Base-by-base conservation (phyloP, 2,888 invertebrate genomes). In the Drosophila helvetica region DNA sequence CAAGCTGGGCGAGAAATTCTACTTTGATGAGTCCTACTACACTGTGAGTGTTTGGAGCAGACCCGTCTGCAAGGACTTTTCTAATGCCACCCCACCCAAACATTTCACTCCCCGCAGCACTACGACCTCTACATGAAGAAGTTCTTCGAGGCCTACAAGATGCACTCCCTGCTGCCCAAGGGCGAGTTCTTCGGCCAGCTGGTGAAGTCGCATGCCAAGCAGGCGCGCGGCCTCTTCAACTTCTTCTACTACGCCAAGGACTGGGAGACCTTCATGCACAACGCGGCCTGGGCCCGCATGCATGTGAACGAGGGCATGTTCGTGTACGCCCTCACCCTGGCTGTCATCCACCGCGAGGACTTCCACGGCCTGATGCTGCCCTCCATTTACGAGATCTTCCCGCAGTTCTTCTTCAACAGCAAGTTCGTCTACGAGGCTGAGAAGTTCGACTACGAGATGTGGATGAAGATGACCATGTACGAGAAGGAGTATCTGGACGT, bases 351-450 rank as follows among this genome's bases (percentile, higher is more conserved):
- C 79, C 94, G 95, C 38, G 91, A 91, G 8, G 95, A 96, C 74
- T 94, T 94, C 63, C 93, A 94, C 81, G 94, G 94, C 27, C 91
- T 96, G 59, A 92, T 94, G 46, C 91, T 96, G 10, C 96, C 96
- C 17, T 94, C 96, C 54, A 93, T 94, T 60, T 95, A 96, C 86
- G 96, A 96, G 91, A 93, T 96, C 72, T 93, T 94, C 90, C 96
- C 96, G 0, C 94, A 95, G 77, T 94, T 93, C 91, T 96, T 95
- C 93, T 93, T 95, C 90, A 95, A 94, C 87, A 93, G 93, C 62
- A 94, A 95, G 86, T 93, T 95, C 69, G 94, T 96, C 90, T 93
- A 94, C 48, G 93, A 94, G 66, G 95, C 95, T 5, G 94, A 95
- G 79, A 89, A 92, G 70, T 92, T 86, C 93, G 93, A 89, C 92